Percentiles rank a stretch among this genome's conserved stretches.
Evolutionary conservation across 2,797 vertebrate genomes (phyloP).

Genomic region (Macroramphosus scolopax): DNA sequence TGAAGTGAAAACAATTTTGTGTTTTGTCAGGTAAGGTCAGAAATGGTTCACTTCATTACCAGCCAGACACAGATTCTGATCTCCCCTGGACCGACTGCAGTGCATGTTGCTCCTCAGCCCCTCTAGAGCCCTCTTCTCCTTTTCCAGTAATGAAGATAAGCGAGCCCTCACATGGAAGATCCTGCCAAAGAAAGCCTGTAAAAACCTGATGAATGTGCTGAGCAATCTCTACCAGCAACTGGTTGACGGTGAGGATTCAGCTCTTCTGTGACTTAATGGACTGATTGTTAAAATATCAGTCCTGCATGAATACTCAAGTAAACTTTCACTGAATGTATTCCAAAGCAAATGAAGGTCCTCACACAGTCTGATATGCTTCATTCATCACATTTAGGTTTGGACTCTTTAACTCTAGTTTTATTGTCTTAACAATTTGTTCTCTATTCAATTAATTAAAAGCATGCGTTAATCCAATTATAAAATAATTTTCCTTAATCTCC

Average conservation of each 20-base stretch:
- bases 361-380: background rate
- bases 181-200: conserved; percentile 97
- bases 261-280: background rate
- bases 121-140: conserved; percentile 24
- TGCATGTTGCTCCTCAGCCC: conserved; percentile 26
- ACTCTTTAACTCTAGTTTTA: background rate
- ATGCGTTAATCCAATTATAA: conserved; percentile 27
- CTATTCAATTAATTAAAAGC: conserved; percentile 13
- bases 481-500: conserved; percentile 28
- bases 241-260: conserved; percentile 84
- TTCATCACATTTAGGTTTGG: conserved; percentile 6
- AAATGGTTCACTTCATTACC: conserved; percentile 25
- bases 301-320: too few species aligned
- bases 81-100: background rate
- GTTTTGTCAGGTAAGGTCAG: conserved; percentile 18
- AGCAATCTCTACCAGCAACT: conserved; percentile 90
- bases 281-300: too few species aligned
- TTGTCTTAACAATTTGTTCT: conserved; percentile 3
- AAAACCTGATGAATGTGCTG: conserved; percentile 94
- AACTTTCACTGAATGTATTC: background rate
- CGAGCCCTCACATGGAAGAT: conserved; percentile 93
- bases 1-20: conserved; percentile 27
- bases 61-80: conserved; percentile 29
- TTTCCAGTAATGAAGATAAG: conserved; percentile 89
- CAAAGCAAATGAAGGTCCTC: background rate